Evolutionary conservation across 2,888 invertebrate genomes (phyloP), one percentile per base, ranked within the genome.

Genomic region (Spodoptera picta): DNA sequence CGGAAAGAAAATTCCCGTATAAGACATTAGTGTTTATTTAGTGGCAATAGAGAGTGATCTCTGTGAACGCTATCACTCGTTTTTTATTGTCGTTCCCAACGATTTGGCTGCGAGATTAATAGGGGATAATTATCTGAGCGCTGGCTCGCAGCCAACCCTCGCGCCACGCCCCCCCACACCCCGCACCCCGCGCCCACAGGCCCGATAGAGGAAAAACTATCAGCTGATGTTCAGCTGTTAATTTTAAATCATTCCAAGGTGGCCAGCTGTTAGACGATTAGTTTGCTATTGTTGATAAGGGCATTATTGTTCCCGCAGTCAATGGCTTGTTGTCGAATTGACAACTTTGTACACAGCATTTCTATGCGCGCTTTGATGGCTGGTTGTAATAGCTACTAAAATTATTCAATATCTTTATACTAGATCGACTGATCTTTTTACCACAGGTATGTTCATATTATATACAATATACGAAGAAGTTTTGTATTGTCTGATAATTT

Each of bases 61-160:
- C 53, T 62, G 63, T 65, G 66, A 79, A 63, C 60, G 77, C 67
- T 81, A 82, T 83, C 81, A 80, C 77, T 82, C 86, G 86, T 87
- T 87, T 84, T 84, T 79, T 80, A 80, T 77, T 78, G 72, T 72
- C 79, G 79, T 77, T 79, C 77, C 79, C 81, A 82, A 84, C 85
- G 86, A 87, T 88, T 88, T 85, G 85, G 86, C 85, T 81, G 74
- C 63, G 80, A 89, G 88, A 90, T 90, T 90, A 90, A 90, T 90
- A 85, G 86, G 82, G 84, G 89, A 89, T 90, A 88, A 89, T 90
- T 89, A 90, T 88, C 84, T 81, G 82, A 73, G 75, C 76, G 74
- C 80, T 89, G 90, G 90, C 88, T 61, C 56, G 24, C 60, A 60
- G 88, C 90, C 89, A 89, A 71, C 57, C 62, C 59, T 23, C 60